Base-by-base conservation (phyloP, 2,113 vertebrate species). In the Myiozetetes cayanensis region DNA sequence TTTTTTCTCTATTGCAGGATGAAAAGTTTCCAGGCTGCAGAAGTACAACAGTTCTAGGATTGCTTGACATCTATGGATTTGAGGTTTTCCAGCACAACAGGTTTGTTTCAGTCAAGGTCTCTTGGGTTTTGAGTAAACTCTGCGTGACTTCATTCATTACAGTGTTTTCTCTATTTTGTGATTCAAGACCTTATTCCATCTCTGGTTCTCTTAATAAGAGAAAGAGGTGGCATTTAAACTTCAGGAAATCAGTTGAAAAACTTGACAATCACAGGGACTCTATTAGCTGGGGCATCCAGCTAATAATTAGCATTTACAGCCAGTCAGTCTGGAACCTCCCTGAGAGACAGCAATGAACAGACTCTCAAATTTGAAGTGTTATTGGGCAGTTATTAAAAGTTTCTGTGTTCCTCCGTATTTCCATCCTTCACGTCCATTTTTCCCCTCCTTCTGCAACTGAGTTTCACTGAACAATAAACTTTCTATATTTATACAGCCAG, bases 61-160 rank as follows among this genome's bases (percentile, higher is more conserved):
- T 99, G 76, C 97, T 99, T 86, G 99, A 99, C 82, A 99, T 99
- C 94, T 99, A 99, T 30, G 99, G 99, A 12, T 99, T 99, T 87
- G 99, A 99, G 87, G 99, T 99, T 76, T 99, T 99, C 97, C 99
- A 99, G 94, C 97, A 99, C 95, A 99, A 99, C 98, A 99, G 99
- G 99, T 99, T 84, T 61, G 96, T 77, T 50, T 52, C 23, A 27
- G 0, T 88, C 24, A 3, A 2, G 27, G 27, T 55, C 17, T 73
- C 9, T 24, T 35, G 62, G 44, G 27, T 35, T 91, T 47, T 35
- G 33, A 72, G 43, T 58, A 25, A 73, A 46, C 63, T 83, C 24
- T 27, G 27, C 21, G 7, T 13, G 3, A 23, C 21, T 47, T 47
- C 24, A 2, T 73, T 90, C 43, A 4, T 52, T 19, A 3, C 1